A percentile compares a stretch with the other conserved stretches of the same genome.
phyloP scores from a whole-genome alignment of 2,113 vertebrate genomes.

The Diglossa brunneiventris region DNA sequence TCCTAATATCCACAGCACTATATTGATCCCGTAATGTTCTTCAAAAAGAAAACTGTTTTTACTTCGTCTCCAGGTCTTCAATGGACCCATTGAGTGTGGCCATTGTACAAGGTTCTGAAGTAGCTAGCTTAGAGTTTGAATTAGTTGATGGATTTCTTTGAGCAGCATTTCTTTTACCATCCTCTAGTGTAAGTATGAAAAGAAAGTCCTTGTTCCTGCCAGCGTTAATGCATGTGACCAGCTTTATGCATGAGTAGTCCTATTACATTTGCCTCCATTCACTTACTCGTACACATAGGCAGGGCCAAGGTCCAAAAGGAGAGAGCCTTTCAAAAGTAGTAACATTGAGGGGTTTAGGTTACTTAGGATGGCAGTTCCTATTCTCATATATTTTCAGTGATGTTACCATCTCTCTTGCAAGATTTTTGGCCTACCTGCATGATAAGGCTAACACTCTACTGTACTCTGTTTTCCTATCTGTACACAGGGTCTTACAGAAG shows the following conservation, averaged over 20 bases:
- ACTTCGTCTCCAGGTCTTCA: conserved; percentile 37
- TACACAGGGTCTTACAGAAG: not conserved
- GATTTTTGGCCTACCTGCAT: not conserved
- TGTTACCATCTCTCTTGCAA: not conserved
- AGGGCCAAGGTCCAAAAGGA: conserved; percentile 58
- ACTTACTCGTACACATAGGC: conserved; percentile 33
- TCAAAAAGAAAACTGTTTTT: conserved; percentile 52
- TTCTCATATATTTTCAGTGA: not conserved
- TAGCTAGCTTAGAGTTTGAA: conserved; percentile 58
- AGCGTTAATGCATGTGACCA: conserved; percentile 53
- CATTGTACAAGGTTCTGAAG: conserved; percentile 47
- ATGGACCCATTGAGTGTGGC: conserved; percentile 44
- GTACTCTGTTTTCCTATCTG: not conserved
- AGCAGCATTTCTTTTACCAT: conserved; percentile 55
- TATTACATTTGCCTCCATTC: conserved; percentile 52
- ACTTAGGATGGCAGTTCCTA: not conserved
- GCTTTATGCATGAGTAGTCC: conserved; percentile 63
- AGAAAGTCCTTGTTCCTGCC: conserved; percentile 64
- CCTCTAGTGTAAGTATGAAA: conserved; percentile 39
- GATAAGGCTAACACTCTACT: not conserved
- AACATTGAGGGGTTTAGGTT: conserved; percentile 6
- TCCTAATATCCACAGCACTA: conserved; percentile 21
- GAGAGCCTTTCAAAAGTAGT: conserved; percentile 34
- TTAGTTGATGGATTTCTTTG: conserved; percentile 54
- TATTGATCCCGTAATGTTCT: conserved; percentile 43